Evolutionary conservation across 2,888 invertebrate species (phyloP), one percentile per base, ranked within the genome.

Genomic region (Aphodius granarius): DNA sequence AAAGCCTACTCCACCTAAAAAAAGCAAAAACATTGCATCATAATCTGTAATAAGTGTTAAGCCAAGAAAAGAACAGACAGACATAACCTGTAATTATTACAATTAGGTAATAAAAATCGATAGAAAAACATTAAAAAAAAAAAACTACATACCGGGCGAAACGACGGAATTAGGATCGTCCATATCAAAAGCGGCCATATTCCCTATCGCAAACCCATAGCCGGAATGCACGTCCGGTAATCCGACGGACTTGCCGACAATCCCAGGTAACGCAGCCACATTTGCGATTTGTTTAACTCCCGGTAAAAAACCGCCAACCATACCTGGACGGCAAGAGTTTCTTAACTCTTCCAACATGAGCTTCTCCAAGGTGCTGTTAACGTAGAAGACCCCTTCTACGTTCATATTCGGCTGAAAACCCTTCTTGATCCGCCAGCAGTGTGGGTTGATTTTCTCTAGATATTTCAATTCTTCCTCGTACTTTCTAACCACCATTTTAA

Each of bases 321-420:
- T 92, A 5, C 96, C 96, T 2, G 96, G 95, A 65, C 95, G 91
- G 85, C 97, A 97, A 0, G 97, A 91, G 87, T 97, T 97, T 82
- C 92, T 90, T 79, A 99, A 88, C 86, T 99, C 99, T 66, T 99
- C 99, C 85, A 99, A 92, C 98, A 99, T 99, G 1, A 99, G 89
- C 82, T 93, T 94, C 86, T 99, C 99, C 81, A 99, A 89, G 5
- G 92, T 92, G 78, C 91, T 91, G 85, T 99, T 99, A 0, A 98
- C 98, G 87, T 98, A 99, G 88, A 99, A 99, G 22, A 96, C 89
- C 17, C 99, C 99, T 88, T 99, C 99, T 13, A 98, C 98, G 83
- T 97, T 98, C 99, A 99, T 99, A 84, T 99, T 98, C 0, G 98
- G 98, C 84, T 99, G 99, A 87, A 99, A 99, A 3, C 98, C 99